Base-by-base conservation (phyloP, 2,113 vertebrate genomes). In the Athene cunicularia region DNA sequence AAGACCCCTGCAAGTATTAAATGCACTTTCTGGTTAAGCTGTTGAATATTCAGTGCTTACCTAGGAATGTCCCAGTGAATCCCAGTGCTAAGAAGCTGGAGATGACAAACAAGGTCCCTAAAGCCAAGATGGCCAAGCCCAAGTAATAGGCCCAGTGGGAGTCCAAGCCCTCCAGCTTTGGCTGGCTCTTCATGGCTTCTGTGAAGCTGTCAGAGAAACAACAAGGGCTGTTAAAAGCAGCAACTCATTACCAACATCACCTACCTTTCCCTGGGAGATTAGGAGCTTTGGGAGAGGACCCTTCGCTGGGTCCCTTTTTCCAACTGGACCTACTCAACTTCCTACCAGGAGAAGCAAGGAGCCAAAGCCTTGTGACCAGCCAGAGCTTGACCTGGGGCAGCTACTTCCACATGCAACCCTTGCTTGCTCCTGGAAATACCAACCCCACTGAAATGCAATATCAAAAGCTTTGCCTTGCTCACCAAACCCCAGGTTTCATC, bases 11-110 rank as follows among this genome's bases (percentile, higher is more conserved):
- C 58, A 22, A 86, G 86, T 64, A 86, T 52, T 80, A 86, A 76
- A 83, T 15, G 37, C 52, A n/a, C 18, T 39, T 82, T 86, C 59
- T 71, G 75, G 50, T 33, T 63, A 82, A 94, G 68, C 55, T 67
- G 82, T 4, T 47, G 71, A 83, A 86, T 74, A 77, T 96, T 80
- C 50, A 71, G n/a, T 93, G 70, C 99, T 98, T 98, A 99, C 99
- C 99, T 56, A 99, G 97, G 97, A 99, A 99, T 0, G 99, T 99
- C 21, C 99, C 99, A 0, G 98, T 99, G 97, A 99, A 99, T 56
- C 99, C 99, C 95, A 99, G 97, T 4, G 99, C 98, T 12, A 99
- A 93, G 98, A 99, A 99, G 96, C 99, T 99, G 98, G 98, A 98
- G 58, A 98, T 71, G n/a, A 99, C 99, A 27, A 99, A 98, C 59